Evolutionary conservation across 1,140 invertebrate species (phyloP).

Genomic region (Chironomus striatipennis): DNA sequence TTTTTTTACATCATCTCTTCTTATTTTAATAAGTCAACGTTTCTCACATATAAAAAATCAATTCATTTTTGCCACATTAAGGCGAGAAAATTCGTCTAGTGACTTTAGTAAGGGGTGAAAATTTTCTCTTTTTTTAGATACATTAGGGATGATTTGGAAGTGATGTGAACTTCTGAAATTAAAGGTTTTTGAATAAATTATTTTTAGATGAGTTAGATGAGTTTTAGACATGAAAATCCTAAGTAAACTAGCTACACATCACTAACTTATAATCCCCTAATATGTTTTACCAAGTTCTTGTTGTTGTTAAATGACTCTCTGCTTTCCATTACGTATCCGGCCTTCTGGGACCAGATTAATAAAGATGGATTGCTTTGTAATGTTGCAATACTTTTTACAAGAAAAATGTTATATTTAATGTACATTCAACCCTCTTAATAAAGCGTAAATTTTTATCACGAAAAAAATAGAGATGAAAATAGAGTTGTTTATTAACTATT

Average conservation of each 20-base stretch:
- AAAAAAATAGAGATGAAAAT: neutral
- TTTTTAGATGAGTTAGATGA: too few species aligned
- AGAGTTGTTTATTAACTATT: neutral
- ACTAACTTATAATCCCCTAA: neutral
- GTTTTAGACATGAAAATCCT: too few species aligned
- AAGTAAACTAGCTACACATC: too few species aligned
- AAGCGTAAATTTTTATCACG: neutral
- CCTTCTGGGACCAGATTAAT: constrained; percentile 6
- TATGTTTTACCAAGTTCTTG: neutral
- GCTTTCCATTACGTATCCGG: neutral
- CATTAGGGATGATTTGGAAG: too few species aligned
- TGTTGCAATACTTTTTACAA: neutral
- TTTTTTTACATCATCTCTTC: neutral
- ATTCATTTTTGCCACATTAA: constrained; percentile 8
- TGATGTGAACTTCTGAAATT: too few species aligned
- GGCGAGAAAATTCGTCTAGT: neutral
- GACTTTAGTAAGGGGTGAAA: neutral
- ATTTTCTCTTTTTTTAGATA: neutral
- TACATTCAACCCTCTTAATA: neutral
- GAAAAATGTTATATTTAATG: too few species aligned
- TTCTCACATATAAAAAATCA: neutral
- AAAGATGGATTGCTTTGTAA: constrained; percentile 13
- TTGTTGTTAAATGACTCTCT: constrained; percentile 5
- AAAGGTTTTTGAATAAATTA: too few species aligned
- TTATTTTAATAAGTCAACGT: constrained; percentile 9